Evolutionary conservation across 92 coral and sea anemone genomes (phyloP), one percentile per base, ranked within the genome.

Genomic region (Epizoanthus fatuus): DNA sequence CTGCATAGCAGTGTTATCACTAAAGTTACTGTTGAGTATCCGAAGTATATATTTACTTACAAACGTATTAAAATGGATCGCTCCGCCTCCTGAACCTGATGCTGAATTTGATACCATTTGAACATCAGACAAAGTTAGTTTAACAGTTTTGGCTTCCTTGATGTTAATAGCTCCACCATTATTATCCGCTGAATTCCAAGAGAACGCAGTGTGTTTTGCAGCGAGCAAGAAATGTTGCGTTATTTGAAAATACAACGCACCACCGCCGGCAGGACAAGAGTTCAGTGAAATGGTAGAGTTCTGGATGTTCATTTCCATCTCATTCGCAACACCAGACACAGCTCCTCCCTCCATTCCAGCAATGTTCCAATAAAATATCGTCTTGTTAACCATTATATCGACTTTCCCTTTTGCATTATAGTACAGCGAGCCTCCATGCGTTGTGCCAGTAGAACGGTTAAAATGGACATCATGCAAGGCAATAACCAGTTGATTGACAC

Each of bases 341-440:
- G 83, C 83, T 57, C 83, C 83, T 8, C 83, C 83, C 7, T 78
- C 9, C 9, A 22, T 7, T 7, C 71, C 83, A 42, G 72, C 83
- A 1, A 0, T 19, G 17, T 63, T 59, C 13, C 2, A 6, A 47
- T 57, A 40, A 49, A 78, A 78, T 35, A 39, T 39, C 44, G 56
- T 25, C 2, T 42, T 37, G 29, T 0, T 59, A 15, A 63, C 39
- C 40, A 16, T 59, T 29, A 78, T 29, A 60, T 13, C 35, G 3
- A 37, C n/a, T 39, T 78, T 59, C 16, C 20, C 53, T 16, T 47
- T 78, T 59, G 83, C 57, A 10, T 63, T 63, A 14, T 56, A 40
- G 56, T 78, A 78, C 71, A 78, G 2, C 11, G 72, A 59, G 8
- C 83, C 83, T 20, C 83, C 83, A 39, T 37, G n/a, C 40, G 91